phyloP scores from a whole-genome alignment of 2,797 vertebrate species.

The Liparis tanakae region DNA sequence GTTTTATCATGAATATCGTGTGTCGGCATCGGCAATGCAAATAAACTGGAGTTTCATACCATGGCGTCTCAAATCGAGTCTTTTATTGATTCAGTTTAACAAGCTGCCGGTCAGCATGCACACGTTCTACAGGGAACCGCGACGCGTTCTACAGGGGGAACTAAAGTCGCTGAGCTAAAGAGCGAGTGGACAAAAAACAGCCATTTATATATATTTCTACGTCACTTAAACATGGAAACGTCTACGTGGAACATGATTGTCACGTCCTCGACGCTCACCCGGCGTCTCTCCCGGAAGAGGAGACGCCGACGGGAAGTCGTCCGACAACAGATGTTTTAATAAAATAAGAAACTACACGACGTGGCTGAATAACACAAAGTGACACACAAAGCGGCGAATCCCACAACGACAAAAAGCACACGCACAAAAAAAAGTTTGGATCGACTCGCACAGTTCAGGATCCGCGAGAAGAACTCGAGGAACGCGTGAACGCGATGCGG shows the following conservation, averaged over 20 bases:
- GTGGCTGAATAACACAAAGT: constrained; percentile 56
- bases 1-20: constrained; percentile 21
- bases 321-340: constrained; percentile 58
- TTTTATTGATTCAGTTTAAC: constrained; percentile 73
- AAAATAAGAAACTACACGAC: constrained; percentile 74
- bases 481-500: constrained; percentile 50
- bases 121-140: constrained; percentile 62
- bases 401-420: constrained; percentile 66
- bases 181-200: constrained; percentile 39
- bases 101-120: constrained; percentile 63
- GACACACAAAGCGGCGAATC: constrained; percentile 78
- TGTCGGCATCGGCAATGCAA: constrained; percentile 34
- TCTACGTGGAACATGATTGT: constrained; percentile 73
- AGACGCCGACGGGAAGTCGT: constrained; percentile 70
- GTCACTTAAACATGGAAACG: constrained; percentile 42
- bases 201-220: constrained; percentile 22
- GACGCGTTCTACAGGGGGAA: constrained; percentile 59
- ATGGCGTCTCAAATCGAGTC: constrained; percentile 45
- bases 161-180: constrained; percentile 42
- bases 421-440: constrained; percentile 52
- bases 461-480: constrained; percentile 64
- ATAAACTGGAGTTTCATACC: not conserved
- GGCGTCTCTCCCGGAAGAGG: constrained; percentile 50
- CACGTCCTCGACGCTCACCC: constrained; percentile 69
- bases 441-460: constrained; percentile 68